Evolutionary conservation across 2,113 vertebrate genomes (phyloP).

Genomic region (Hemiscyllium ocellatum): DNA sequence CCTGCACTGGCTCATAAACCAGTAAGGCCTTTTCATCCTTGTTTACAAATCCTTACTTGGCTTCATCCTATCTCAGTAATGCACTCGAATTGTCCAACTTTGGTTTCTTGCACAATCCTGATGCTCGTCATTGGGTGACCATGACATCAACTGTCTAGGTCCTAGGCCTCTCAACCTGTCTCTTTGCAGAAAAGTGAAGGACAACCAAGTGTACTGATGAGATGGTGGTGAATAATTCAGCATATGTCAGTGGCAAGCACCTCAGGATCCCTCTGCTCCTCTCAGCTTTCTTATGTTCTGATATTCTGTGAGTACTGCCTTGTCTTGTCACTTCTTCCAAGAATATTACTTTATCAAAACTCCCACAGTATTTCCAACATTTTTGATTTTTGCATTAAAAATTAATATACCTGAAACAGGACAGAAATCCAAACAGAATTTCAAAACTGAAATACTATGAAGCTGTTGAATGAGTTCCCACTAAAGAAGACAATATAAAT

Average conservation of each 20-base stretch:
- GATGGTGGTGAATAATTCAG: no score
- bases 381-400: neutral
- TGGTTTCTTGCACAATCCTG: neutral
- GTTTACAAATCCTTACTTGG: neutral
- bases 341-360: neutral
- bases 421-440: neutral
- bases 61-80: neutral
- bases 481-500: neutral
- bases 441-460: neutral
- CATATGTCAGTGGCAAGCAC: no score
- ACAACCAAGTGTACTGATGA: no score
- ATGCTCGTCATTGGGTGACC: neutral
- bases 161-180: no score
- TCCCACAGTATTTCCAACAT: neutral
- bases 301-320: no score
- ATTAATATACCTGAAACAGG: neutral
- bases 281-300: no score
- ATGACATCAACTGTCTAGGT: neutral
- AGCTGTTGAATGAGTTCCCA: neutral
- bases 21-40: neutral
- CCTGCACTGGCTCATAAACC: neutral
- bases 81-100: neutral
- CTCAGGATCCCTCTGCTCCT: no score
- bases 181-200: no score
- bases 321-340: no score